Conservation (phyloP, 2,113 vertebrate species). For the Campylomormyrus numenius region DNA sequence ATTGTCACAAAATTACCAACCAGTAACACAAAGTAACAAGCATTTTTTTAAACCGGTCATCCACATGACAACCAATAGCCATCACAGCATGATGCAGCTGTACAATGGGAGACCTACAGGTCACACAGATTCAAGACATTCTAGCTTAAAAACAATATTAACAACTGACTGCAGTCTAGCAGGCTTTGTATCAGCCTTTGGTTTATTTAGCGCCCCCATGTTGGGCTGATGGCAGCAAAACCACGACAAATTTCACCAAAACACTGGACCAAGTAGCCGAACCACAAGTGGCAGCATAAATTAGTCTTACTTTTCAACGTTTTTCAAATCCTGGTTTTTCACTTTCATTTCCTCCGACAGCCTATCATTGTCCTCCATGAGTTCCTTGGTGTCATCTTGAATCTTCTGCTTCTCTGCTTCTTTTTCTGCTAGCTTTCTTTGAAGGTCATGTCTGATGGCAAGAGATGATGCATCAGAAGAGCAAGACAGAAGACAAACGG, state of each 20-base stretch:
- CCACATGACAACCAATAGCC: neutral
- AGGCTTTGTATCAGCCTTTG: neutral
- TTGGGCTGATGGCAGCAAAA: neutral
- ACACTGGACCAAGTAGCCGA: neutral
- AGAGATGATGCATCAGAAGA: neutral
- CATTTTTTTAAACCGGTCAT: neutral
- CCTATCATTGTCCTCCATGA: conserved; percentile 73
- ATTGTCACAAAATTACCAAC: neutral
- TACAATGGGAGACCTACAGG: neutral
- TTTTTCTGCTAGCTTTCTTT: conserved; percentile 67
- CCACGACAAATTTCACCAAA: neutral
- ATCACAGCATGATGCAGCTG: neutral
- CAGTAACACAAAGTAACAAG: neutral
- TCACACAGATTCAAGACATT: neutral
- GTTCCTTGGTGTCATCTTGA: conserved; percentile 74
- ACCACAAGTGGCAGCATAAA: neutral
- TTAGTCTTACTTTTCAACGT: conserved; percentile 76
- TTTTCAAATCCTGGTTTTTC: conserved; percentile 78
- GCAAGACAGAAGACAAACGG: neutral
- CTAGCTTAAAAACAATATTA: neutral
- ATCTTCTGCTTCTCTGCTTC: conserved; percentile 78
- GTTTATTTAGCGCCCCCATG: neutral
- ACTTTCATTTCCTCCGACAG: conserved; percentile 73
- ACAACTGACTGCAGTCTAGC: neutral
- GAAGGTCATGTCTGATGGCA: conserved; percentile 71